Evolutionary conservation across 2,888 invertebrate genomes (phyloP).

Genomic region (Dasypogon diadema): DNA sequence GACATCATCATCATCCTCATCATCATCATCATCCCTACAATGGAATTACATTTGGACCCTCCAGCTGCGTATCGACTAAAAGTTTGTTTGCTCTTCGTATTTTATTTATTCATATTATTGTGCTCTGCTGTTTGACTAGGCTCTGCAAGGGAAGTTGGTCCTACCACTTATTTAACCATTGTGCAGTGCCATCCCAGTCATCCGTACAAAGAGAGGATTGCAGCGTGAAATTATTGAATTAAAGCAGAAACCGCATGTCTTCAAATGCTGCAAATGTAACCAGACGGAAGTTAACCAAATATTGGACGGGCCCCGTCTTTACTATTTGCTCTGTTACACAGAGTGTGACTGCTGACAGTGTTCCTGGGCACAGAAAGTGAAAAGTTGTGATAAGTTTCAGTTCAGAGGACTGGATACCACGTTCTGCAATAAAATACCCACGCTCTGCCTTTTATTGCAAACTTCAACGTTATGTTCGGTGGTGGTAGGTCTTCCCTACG

Average conservation of each 20-base stretch:
- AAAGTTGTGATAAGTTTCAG: too few species aligned
- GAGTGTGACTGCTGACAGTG: too few species aligned
- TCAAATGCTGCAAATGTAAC: conserved; percentile 26
- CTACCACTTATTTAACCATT: conserved; percentile 5
- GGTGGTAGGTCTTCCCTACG: too few species aligned
- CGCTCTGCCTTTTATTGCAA: too few species aligned
- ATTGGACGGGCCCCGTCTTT: background rate
- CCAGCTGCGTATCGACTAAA: conserved; percentile 22
- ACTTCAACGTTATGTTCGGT: too few species aligned
- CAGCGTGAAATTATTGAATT: conserved; percentile 20
- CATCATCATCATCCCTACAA: background rate
- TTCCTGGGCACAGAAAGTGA: too few species aligned
- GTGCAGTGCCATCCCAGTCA: conserved; percentile 19
- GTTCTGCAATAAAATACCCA: too few species aligned
- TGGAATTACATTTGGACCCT: background rate
- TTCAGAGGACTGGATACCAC: too few species aligned
- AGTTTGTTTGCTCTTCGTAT: conserved; percentile 30
- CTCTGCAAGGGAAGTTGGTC: conserved; percentile 19
- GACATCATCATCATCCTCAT: background rate
- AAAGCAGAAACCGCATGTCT: conserved; percentile 22
- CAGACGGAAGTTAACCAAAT: conserved; percentile 36
- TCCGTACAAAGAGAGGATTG: conserved; percentile 23
- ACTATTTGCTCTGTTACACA: conserved; percentile 16
- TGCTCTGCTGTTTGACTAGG: conserved; percentile 25
- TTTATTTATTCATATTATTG: conserved; percentile 51